Base-by-base conservation (phyloP, 2,797 vertebrate genomes). In the Etheostoma perlongum region DNA sequence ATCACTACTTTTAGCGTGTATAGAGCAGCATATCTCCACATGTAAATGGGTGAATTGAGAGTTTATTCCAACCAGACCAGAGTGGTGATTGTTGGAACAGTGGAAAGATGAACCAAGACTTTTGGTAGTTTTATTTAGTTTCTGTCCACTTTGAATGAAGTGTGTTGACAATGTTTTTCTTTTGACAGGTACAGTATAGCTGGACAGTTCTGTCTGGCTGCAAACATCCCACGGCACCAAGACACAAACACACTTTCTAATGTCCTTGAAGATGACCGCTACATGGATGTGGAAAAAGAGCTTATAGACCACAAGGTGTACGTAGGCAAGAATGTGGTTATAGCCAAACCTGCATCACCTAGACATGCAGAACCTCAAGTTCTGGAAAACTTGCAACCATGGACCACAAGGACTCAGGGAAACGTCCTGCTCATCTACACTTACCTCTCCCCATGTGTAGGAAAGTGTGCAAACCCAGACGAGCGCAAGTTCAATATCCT, bases 381-480 rank as follows among this genome's bases (percentile, higher is more conserved):
- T 33, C 27, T 57, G 27, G 0, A 4, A 10, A 57, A 33, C 3
- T 10, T 57, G 15, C 3, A 15, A 9, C 1, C 0, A 4, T 10
- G 33, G 25, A 16, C 9, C 3, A 4, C 0, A 9, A 36, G 2
- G 0, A 2, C 9, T 4, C 0, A 11, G 54, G 2, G 11, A 16
- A 3, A 33, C 16, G 8, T 33, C 27, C 27, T 57, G 4, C 54
- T 57, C 27, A 33, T 57, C 16, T 57, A 57, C 27, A 6, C 54
- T 5, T 57, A 57, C 16, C 54, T 57, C 15, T 57, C 27, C 27
- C 2, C 27, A 30, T 57, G 54, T 33, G 27, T 4, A 33, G 16
- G 8, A 4, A 33, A 9, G 27, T 30, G 25, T 16, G 1, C 27
- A 30, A 19, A 57, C 16, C 27, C 15, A 33, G 0, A 0, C 1